Evolutionary conservation across 2,888 invertebrate species (phyloP).

Genomic region (Nemoura dubitans): DNA sequence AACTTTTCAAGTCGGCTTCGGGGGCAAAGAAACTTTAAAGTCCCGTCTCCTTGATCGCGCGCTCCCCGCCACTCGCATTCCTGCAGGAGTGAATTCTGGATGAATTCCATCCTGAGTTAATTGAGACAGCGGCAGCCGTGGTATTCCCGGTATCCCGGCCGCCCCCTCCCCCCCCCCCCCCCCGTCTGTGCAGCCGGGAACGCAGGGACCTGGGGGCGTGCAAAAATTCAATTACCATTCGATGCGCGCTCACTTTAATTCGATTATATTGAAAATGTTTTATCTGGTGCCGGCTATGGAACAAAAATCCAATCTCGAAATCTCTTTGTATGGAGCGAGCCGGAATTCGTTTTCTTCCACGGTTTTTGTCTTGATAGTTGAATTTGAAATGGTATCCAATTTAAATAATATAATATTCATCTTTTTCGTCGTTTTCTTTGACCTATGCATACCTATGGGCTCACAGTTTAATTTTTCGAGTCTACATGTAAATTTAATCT

Average conservation of each 20-base stretch:
- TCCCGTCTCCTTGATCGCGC: not conserved
- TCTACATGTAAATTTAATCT: too few species aligned
- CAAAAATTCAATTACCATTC: not conserved
- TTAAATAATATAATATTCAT: constrained; percentile 27
- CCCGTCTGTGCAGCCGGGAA: not conserved
- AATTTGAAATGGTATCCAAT: constrained; percentile 2
- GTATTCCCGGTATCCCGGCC: not conserved
- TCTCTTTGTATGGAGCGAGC: not conserved
- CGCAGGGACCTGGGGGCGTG: not conserved
- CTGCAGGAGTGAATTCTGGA: not conserved
- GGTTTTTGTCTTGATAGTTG: constrained; percentile 43
- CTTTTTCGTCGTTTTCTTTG: not conserved
- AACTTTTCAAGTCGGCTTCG: too few species aligned
- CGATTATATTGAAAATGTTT: constrained; percentile 12
- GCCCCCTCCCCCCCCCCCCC: not conserved
- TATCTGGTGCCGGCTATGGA: not conserved
- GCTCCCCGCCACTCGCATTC: not conserved
- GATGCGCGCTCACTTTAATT: not conserved
- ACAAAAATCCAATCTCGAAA: constrained; percentile 18
- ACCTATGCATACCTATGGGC: not conserved
- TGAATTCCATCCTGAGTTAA: not conserved
- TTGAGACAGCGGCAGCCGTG: not conserved
- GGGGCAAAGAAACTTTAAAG: too few species aligned
- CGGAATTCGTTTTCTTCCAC: constrained; percentile 41
- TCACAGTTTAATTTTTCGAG: not conserved